A percentile compares a stretch with the other conserved stretches of the same genome.
Conservation (phyloP, 2,797 vertebrate species). For the Sus cebifrons region DNA sequence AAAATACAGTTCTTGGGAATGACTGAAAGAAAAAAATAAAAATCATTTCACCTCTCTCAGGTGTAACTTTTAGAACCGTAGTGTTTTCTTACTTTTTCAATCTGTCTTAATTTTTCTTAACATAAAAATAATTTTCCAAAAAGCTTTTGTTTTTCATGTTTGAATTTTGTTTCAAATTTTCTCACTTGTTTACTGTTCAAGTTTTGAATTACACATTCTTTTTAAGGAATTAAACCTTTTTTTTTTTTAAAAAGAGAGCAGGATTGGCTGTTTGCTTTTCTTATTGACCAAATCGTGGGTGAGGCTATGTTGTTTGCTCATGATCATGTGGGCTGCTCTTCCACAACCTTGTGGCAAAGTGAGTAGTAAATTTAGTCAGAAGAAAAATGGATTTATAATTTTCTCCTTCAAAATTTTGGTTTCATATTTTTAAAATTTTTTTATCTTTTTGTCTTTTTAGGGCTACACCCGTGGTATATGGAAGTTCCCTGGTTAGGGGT, state of each 20-base stretch:
- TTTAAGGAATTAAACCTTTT: slow-evolving; percentile 36
- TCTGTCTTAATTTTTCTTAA: slow-evolving; percentile 29
- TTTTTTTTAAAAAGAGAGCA: slow-evolving; percentile 48
- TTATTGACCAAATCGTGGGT: slow-evolving; percentile 68
- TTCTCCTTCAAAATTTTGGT: slow-evolving; percentile 30
- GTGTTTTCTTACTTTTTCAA: not conserved
- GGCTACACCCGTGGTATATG: too few species aligned
- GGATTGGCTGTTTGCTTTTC: slow-evolving; percentile 63
- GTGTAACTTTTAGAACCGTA: not conserved
- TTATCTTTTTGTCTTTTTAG: too few species aligned
- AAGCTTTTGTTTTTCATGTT: slow-evolving; percentile 36
- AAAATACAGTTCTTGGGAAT: slow-evolving; percentile 41
- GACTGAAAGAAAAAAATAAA: slow-evolving; percentile 43
- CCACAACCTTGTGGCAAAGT: slow-evolving; percentile 74
- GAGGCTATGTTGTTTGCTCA: slow-evolving; percentile 63
- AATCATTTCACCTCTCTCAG: not conserved
- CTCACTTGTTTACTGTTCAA: slow-evolving; percentile 66
- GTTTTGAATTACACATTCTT: slow-evolving; percentile 56
- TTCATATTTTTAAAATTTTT: too few species aligned
- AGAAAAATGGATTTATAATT: slow-evolving; percentile 81
- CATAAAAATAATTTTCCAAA: not conserved
- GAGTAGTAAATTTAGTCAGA: slow-evolving; percentile 82
- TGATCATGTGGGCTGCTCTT: slow-evolving; percentile 34
- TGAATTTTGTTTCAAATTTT: slow-evolving; percentile 64
- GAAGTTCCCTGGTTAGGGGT: too few species aligned